These are phyloP conservation scores for Anoplius nigerrimus DNA, from an alignment of 2,888 invertebrate genomes.

Conservation along the genomic window DNA sequence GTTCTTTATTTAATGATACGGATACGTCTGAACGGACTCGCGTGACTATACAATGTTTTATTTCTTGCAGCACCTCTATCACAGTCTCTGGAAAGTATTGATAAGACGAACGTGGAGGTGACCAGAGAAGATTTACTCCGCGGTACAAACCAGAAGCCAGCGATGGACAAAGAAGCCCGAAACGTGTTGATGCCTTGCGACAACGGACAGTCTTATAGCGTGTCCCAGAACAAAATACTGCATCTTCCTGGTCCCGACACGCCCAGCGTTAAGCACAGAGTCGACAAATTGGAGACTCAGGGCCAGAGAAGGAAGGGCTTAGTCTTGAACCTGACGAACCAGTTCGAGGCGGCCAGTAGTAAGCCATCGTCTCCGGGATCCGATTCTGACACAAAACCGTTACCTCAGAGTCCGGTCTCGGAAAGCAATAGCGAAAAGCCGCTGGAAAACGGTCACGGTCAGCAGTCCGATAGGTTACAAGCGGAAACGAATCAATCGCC, in stretches of 20 bases:
- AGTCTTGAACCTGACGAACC: slow-evolving; percentile 78
- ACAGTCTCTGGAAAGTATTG: slow-evolving; percentile 82
- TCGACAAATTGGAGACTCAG: slow-evolving; percentile 83
- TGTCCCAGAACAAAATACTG: slow-evolving; percentile 93
- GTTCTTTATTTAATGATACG: no score
- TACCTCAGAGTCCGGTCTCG: slow-evolving; percentile 39
- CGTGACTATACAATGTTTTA: not conserved
- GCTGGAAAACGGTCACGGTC: slow-evolving; percentile 39
- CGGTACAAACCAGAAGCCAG: slow-evolving; percentile 71
- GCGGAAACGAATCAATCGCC: not conserved
- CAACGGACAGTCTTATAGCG: slow-evolving; percentile 91
- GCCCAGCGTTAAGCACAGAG: slow-evolving; percentile 79
- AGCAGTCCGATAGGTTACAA: not conserved
- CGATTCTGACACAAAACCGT: slow-evolving; percentile 50
- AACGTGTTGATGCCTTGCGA: slow-evolving; percentile 91
- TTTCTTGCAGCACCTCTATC: slow-evolving; percentile 77
- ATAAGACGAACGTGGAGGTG: slow-evolving; percentile 67
- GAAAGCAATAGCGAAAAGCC: slow-evolving; percentile 37
- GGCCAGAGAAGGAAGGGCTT: slow-evolving; percentile 75
- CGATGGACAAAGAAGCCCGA: slow-evolving; percentile 79
- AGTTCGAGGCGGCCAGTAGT: slow-evolving; percentile 76
- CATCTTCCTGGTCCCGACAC: slow-evolving; percentile 81
- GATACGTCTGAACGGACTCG: no score
- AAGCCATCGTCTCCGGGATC: slow-evolving; percentile 72
- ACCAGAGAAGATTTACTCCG: slow-evolving; percentile 71